Conservation (phyloP, 2,113 vertebrate species). For the Melanotaenia duboulayi region DNA sequence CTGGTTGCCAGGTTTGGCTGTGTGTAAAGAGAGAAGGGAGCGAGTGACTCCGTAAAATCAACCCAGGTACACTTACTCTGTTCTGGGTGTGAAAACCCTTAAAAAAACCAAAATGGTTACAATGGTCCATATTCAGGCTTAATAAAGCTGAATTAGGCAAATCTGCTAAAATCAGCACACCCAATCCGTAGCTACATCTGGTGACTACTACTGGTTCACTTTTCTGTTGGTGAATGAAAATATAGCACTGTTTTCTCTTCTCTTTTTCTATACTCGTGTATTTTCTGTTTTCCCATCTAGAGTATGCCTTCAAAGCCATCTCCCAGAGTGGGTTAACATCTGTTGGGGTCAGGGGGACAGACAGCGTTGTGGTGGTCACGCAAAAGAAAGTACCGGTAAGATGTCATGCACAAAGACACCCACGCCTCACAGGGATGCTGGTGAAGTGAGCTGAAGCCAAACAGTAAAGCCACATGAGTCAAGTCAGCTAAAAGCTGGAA, state of each 20-base stretch:
- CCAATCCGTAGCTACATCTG: too few species aligned
- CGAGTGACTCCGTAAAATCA: not conserved
- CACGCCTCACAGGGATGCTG: not conserved
- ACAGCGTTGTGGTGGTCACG: slow-evolving; percentile 80
- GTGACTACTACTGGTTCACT: too few species aligned
- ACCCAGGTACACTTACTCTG: not conserved
- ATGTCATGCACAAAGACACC: slow-evolving; percentile 11
- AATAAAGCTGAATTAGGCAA: too few species aligned
- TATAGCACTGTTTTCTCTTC: too few species aligned
- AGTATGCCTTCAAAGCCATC: slow-evolving; percentile 86
- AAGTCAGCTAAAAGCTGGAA: slow-evolving; percentile 29
- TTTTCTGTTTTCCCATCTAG: slow-evolving; percentile 50
- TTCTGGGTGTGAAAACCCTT: not conserved
- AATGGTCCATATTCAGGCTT: too few species aligned
- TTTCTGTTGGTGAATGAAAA: too few species aligned
- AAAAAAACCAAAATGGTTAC: too few species aligned
- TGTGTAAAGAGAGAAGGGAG: too few species aligned
- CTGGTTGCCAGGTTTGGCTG: not conserved
- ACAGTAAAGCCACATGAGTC: slow-evolving; percentile 43
- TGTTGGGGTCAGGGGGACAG: slow-evolving; percentile 79
- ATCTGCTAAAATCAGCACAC: too few species aligned
- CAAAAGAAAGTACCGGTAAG: slow-evolving; percentile 86
- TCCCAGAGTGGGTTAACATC: slow-evolving; percentile 79
- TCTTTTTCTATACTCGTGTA: not conserved
- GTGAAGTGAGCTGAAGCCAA: slow-evolving; percentile 4